phyloP scores from a whole-genome alignment of 2,113 vertebrate genomes.

The Triplophysa tibetana region DNA sequence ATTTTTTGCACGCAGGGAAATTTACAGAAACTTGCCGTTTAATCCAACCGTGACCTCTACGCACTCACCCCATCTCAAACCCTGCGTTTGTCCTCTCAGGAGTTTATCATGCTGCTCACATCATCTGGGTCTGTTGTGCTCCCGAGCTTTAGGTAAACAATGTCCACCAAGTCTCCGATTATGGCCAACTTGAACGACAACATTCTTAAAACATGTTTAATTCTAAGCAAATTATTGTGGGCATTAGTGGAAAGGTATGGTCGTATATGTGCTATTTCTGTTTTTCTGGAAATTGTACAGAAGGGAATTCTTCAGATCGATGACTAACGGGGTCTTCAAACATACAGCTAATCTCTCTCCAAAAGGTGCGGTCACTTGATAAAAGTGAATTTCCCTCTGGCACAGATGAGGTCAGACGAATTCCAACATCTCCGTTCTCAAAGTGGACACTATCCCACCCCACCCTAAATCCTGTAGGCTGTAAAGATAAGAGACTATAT shows the following conservation, averaged over 20 bases:
- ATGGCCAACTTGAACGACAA: neutral
- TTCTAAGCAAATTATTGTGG: neutral
- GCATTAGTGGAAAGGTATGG: neutral
- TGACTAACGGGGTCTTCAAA: neutral
- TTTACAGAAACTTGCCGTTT: neutral
- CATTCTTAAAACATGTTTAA: neutral
- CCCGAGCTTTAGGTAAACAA: neutral
- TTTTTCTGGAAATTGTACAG: neutral
- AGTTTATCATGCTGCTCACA: constrained; percentile 29
- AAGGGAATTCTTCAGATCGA: neutral
- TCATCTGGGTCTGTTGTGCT: constrained; percentile 22
- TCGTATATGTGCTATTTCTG: neutral
- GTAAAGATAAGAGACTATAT: constrained; percentile 27
- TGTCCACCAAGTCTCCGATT: constrained; percentile 7
- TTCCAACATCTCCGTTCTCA: neutral
- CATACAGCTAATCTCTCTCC: neutral
- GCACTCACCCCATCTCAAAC: neutral
- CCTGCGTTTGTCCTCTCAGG: constrained; percentile 33
- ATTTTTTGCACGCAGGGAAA: neutral
- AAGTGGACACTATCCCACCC: neutral
- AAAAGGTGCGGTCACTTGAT: neutral
- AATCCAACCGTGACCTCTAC: neutral
- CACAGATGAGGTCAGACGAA: neutral
- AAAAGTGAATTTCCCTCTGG: neutral
- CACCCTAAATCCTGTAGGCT: neutral